These are phyloP conservation scores for Varanus komodoensis DNA, from an alignment of 2,113 vertebrate species.

Conservation along the genomic window DNA sequence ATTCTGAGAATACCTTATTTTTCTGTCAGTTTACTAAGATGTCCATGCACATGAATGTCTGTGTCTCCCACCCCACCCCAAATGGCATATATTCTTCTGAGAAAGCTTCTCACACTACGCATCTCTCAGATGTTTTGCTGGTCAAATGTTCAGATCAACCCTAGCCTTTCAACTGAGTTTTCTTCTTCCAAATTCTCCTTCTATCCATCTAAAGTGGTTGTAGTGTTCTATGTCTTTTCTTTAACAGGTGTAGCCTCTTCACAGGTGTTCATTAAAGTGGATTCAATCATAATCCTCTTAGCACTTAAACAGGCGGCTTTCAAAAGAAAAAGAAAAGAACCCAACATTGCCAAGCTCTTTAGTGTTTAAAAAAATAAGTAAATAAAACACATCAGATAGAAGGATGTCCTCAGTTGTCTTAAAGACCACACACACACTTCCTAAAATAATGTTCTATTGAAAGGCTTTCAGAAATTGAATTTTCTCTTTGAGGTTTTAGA, in stretches of 20 bases:
- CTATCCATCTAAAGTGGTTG: constrained; percentile 45
- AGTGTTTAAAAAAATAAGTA: not conserved
- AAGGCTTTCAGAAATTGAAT: constrained; percentile 26
- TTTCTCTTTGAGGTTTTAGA: constrained; percentile 48
- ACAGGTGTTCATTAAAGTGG: constrained; percentile 66
- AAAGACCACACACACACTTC: constrained; percentile 43
- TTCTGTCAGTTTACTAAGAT: too few species aligned
- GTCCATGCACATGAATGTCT: too few species aligned
- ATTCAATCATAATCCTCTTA: constrained; percentile 59
- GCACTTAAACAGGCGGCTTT: constrained; percentile 50
- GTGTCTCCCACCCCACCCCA: not conserved
- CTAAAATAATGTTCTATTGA: constrained; percentile 52
- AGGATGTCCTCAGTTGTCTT: constrained; percentile 47
- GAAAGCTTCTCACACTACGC: not conserved
- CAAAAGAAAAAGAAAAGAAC: constrained; percentile 2
- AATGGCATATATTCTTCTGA: not conserved
- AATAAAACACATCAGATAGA: constrained; percentile 30
- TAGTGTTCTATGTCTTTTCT: constrained; percentile 57
- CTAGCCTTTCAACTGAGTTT: constrained; percentile 44
- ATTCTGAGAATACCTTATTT: too few species aligned
- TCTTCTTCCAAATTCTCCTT: constrained; percentile 52
- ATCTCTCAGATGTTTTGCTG: not conserved
- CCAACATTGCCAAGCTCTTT: constrained; percentile 34
- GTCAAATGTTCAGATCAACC: not conserved
- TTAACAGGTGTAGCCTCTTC: constrained; percentile 60